These are phyloP conservation scores for Tetanocera ferruginea DNA, from an alignment of 2,888 invertebrate species.

Conservation along the genomic window DNA sequence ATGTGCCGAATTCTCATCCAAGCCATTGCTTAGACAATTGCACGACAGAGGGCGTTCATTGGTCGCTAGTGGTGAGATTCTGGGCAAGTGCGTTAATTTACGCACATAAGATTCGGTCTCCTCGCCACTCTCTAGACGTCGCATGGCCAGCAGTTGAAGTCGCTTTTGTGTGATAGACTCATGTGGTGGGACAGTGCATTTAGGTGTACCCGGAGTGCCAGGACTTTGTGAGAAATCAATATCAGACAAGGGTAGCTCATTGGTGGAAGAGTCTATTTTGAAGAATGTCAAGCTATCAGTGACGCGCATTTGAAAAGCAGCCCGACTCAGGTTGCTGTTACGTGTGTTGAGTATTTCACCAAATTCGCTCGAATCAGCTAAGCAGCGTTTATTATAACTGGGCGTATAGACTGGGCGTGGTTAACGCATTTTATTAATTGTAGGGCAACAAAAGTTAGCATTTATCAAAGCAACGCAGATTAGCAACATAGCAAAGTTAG, in stretches of 20 bases:
- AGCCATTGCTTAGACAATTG: constrained; percentile 55
- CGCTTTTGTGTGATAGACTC: constrained; percentile 40
- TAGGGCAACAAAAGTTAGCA: constrained; percentile 30
- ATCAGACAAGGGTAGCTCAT: constrained; percentile 78
- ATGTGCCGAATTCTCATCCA: constrained; percentile 46
- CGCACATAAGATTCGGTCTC: constrained; percentile 55
- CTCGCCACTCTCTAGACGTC: constrained; percentile 60
- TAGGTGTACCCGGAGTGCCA: constrained; percentile 61
- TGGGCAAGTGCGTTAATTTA: constrained; percentile 61
- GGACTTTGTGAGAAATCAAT: constrained; percentile 71
- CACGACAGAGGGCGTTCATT: constrained; percentile 69
- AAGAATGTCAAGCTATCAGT: constrained; percentile 62
- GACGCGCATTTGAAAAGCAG: constrained; percentile 60
- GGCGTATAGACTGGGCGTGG: neutral
- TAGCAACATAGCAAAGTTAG: constrained; percentile 24
- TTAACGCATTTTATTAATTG: neutral
- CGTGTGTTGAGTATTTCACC: constrained; percentile 53
- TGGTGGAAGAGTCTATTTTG: constrained; percentile 75
- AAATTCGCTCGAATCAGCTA: constrained; percentile 43
- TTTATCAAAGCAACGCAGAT: neutral
- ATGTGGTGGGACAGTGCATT: neutral
- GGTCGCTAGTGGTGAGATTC: constrained; percentile 71
- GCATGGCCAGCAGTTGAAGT: constrained; percentile 54
- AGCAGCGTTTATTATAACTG: neutral
- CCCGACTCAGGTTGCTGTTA: constrained; percentile 47